These are phyloP conservation scores for Phymorhynchus buccinoides DNA, from an alignment of 1,140 invertebrate species.

Conservation along the genomic window DNA sequence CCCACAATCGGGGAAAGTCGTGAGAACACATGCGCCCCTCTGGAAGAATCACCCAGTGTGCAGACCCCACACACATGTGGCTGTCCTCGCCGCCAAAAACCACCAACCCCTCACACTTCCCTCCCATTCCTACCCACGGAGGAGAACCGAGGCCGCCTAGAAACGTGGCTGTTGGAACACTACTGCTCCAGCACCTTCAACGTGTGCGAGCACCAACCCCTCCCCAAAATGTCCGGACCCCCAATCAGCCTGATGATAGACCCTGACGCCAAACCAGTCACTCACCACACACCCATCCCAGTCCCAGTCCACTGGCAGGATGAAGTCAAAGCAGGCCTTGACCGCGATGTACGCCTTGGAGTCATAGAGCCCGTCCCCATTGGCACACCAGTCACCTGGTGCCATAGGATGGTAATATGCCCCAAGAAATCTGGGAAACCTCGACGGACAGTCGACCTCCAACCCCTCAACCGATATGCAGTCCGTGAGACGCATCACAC, in stretches of 20 bases:
- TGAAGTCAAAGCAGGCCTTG: constrained; percentile 48
- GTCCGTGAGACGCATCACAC: constrained; percentile 32
- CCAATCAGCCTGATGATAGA: constrained; percentile 46
- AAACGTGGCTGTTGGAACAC: constrained; percentile 45
- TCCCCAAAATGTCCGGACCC: no score
- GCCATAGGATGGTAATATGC: constrained; percentile 49
- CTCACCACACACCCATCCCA: constrained; percentile 39
- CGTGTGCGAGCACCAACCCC: constrained; percentile 53
- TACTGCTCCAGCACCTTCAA: no score
- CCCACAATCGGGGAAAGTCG: no score
- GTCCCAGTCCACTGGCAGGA: constrained; percentile 53
- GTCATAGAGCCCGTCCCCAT: constrained; percentile 53
- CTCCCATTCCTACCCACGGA: constrained; percentile 39
- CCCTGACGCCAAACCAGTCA: constrained; percentile 37
- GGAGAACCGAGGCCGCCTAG: constrained; percentile 35
- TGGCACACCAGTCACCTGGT: constrained; percentile 52
- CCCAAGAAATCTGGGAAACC: constrained; percentile 49
- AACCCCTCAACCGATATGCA: constrained; percentile 30
- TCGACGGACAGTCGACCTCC: constrained; percentile 49
- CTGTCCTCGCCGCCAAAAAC: no score
- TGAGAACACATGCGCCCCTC: no score
- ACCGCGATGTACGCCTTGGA: constrained; percentile 52
- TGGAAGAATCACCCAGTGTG: no score
- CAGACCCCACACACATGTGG: no score
- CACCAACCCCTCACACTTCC: no score